Conservation (phyloP, 2,797 vertebrate species). For the Catamblyrhynchus diadema region DNA sequence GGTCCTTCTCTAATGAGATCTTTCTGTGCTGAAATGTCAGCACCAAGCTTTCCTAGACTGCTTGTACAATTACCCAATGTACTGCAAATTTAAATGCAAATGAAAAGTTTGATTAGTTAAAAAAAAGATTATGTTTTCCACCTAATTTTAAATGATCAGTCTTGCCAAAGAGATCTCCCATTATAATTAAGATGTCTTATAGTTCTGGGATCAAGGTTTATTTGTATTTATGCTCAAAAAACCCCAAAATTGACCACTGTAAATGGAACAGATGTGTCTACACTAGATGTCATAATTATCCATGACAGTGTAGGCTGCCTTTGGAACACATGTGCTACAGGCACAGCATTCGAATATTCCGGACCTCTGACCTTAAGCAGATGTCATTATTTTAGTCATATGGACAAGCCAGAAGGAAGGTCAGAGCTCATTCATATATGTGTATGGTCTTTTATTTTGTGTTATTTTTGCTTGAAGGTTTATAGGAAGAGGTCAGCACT, state of each 20-base stretch:
- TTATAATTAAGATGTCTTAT: background rate
- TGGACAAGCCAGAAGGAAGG: conserved; percentile 31
- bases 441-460: background rate
- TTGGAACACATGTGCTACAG: background rate
- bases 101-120: background rate
- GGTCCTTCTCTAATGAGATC: background rate
- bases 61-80: background rate
- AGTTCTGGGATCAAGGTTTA: background rate
- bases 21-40: background rate
- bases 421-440: background rate
- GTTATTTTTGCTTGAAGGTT: background rate
- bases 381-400: conserved; percentile 31
- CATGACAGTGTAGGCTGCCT: background rate
- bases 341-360: background rate
- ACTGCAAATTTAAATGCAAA: conserved; percentile 5
- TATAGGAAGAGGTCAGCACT: background rate
- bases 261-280: background rate
- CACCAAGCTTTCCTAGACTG: background rate
- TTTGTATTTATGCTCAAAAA: background rate
- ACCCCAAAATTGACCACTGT: background rate
- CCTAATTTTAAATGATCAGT: background rate
- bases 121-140: background rate
- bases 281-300: background rate
- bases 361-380: conserved; percentile 51
- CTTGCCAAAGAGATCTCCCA: background rate